Base-by-base conservation (phyloP, 1,140 invertebrate species). In the Meloidogyne floridensis region DNA sequence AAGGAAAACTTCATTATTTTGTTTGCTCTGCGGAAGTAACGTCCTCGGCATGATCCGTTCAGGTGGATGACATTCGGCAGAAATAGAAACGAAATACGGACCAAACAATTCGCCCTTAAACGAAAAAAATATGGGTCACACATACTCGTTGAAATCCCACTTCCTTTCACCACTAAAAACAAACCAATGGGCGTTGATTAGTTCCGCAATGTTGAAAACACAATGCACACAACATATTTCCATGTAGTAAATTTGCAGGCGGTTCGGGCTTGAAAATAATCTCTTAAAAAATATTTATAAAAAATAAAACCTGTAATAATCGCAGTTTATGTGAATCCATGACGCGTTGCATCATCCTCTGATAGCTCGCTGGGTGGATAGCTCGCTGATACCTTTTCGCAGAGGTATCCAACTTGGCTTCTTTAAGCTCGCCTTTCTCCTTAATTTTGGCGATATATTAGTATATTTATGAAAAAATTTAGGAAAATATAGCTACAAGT, bases 21-120 rank as follows among this genome's bases (percentile, higher is more conserved):
- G 53, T 3, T 11, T 9, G 2, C 53, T 54, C 43, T 47, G 71
- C 9, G 43, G 15, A 9, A 42, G 9, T 10, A 72, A 13, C 13
- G 71, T 10, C 43, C 7, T 54, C 42, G 20, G 71, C 9, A 78
- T 43, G 13, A 78, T 20, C 54, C 8, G 59, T 3, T n/a, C n/a
- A 18, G 76, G 76, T 9, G 76, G 76, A 32, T 78, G 76, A 43
- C 76, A 78, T 5, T 78, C 18, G 3, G 54, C 15, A 42, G 76
- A 78, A 15, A 78, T 59, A 47, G 32, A 70, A 2, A 78, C 54
- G n/a, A 78, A 78, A 78, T 78, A 78, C 5, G 76, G 76, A 4
- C 76, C 76, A 69, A 56, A 78, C 76, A 78, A 13, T 15, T 78
- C 76, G 13, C 76, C 76, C 76, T 78, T n/a, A n/a, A n/a, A n/a